These are phyloP conservation scores for Empis livida DNA, from an alignment of 2,888 invertebrate genomes.

Conservation along the genomic window DNA sequence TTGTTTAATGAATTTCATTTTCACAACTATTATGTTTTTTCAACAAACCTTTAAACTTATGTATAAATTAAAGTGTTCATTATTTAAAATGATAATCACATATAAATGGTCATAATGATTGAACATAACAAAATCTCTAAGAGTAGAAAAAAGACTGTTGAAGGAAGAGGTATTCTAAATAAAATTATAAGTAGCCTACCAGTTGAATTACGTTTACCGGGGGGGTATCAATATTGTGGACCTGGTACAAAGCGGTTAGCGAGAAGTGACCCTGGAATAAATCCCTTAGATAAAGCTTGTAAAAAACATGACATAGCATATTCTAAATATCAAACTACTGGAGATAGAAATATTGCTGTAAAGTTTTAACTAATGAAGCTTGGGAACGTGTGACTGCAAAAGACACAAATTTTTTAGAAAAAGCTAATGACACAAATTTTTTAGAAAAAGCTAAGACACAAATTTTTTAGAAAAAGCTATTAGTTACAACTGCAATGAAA, in stretches of 20 bases:
- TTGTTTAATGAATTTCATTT: constrained; percentile 9
- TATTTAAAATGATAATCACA: neutral
- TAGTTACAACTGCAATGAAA: constrained; percentile 2
- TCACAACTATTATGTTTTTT: constrained; percentile 5
- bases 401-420: constrained; percentile 1
- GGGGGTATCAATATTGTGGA: constrained; percentile 20
- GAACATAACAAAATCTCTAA: neutral
- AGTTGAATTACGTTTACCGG: constrained; percentile 16
- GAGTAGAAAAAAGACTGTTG: constrained; percentile 4
- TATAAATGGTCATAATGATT: neutral
- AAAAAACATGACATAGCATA: constrained; percentile 11
- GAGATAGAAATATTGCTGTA: neutral
- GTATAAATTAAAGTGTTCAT: neutral
- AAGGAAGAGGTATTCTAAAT: constrained; percentile 10
- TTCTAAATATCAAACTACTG: neutral
- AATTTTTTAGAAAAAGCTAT: too few relatives aligned
- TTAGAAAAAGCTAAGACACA: constrained; percentile 1
- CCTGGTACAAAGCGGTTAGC: constrained; percentile 20
- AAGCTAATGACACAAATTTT: constrained; percentile 1
- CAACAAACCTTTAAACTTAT: neutral
- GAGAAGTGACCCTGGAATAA: constrained; percentile 17
- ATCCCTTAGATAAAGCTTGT: constrained; percentile 18
- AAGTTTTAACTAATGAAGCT: constrained; percentile 3
- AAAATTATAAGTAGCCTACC: constrained; percentile 14
- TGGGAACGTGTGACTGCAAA: constrained; percentile 2